Percentiles rank a stretch among this genome's conserved stretches.
Evolutionary conservation across 1,140 invertebrate species (phyloP).

Genomic region (Drosophila tristis): DNA sequence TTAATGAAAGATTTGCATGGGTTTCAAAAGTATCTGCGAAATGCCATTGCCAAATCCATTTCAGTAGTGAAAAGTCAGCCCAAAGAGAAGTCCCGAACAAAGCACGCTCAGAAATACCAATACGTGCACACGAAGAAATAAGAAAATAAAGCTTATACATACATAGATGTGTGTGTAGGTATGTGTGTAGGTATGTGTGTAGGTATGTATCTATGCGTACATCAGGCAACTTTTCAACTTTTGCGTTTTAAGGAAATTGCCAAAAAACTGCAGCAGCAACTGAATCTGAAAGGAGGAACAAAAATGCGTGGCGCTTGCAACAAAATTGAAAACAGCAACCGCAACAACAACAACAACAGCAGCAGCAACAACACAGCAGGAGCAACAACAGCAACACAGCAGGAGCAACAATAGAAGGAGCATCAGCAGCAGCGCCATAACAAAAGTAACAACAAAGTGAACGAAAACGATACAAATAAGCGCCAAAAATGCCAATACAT

Average conservation of each 20-base stretch:
- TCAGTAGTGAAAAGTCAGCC: conserved; percentile 25
- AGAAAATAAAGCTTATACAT: conserved; percentile 38
- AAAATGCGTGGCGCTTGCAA: conserved; percentile 62
- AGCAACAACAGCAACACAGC: conserved; percentile 7
- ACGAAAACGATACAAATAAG: conserved; percentile 80
- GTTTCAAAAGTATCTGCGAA: conserved; percentile 30
- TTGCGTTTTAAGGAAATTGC: conserved; percentile 75
- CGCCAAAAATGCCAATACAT: conserved; percentile 79
- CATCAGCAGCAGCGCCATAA: conserved; percentile 32
- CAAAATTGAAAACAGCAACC: conserved; percentile 68
- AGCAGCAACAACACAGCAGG: no score
- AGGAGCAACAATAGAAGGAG: conserved; percentile 59
- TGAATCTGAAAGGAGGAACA: conserved; percentile 34
- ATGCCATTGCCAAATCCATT: conserved; percentile 53
- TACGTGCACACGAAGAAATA: conserved; percentile 26
- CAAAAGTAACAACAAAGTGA: conserved; percentile 72
- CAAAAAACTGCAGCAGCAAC: conserved; percentile 49
- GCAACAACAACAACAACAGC: conserved; percentile 45
- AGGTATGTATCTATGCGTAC: conserved; percentile 18
- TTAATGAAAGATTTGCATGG: conserved; percentile 55
- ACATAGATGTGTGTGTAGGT: conserved; percentile 13
- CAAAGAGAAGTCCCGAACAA: conserved; percentile 14
- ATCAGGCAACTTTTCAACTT: conserved; percentile 71
- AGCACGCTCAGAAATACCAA: background rate
- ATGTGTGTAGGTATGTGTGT: no score